Evolutionary conservation across 2,113 vertebrate genomes (phyloP).

Genomic region (Archilochus colubris): DNA sequence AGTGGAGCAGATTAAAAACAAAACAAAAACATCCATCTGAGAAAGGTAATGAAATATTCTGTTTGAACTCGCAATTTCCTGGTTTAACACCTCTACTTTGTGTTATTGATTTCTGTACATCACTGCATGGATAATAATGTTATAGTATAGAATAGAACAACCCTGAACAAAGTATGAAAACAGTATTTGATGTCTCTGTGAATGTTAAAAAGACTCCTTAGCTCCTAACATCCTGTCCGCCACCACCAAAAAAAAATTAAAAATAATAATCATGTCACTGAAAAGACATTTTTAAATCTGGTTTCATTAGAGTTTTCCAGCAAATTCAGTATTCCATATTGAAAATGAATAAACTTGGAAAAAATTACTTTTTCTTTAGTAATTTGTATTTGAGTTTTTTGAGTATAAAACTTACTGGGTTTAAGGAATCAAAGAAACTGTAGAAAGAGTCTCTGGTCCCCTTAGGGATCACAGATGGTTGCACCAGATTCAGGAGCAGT

Average conservation of each 20-base stretch:
- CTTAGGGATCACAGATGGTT: background rate
- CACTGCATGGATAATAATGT: background rate
- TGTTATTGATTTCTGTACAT: constrained; percentile 26
- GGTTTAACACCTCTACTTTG: constrained; percentile 29
- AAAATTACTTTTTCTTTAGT: background rate
- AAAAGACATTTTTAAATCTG: background rate
- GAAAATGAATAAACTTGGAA: background rate
- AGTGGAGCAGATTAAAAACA: constrained; percentile 44
- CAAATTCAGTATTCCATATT: background rate
- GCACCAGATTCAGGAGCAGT: background rate
- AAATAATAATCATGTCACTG: background rate
- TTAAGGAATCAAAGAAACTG: background rate
- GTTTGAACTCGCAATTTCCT: constrained; percentile 39
- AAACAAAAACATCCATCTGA: constrained; percentile 27
- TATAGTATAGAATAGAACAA: background rate
- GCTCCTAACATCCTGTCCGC: too few relatives aligned
- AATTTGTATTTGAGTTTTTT: background rate
- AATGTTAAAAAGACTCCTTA: background rate
- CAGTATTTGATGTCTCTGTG: background rate
- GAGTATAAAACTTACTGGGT: background rate
- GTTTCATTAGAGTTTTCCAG: background rate
- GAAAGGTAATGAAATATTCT: constrained; percentile 46
- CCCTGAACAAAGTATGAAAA: background rate
- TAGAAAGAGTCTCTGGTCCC: background rate
- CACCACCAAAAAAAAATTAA: too few relatives aligned